Base-by-base conservation (phyloP, 2,113 vertebrate species). In the Clarias macrocephalus region DNA sequence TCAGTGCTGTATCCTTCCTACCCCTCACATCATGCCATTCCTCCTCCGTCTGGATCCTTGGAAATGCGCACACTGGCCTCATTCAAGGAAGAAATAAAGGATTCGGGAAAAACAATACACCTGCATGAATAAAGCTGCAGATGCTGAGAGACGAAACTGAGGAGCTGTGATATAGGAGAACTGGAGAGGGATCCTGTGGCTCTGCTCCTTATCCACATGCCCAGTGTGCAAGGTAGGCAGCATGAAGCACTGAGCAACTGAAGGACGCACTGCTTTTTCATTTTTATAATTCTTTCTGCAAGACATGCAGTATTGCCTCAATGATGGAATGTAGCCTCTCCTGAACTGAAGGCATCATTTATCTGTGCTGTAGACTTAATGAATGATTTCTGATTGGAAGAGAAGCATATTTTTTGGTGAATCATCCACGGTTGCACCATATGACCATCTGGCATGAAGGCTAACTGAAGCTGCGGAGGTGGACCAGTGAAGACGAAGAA, bases 1-100 rank as follows among this genome's bases (percentile, higher is more conserved):
- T 84, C 87, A 66, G 57, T 86, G 54, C 57, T 63, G 66, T 42
- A 79, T 79, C 84, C 54, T 4, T 68, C 60, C 60, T 56, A 19
- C 52, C 48, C 19, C 48, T 70, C 82, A 52, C 89, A 79, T 88
- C 76, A 86, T 62, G 83, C 62, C n/a, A 19, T 75, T 9, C 21
- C 56, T 75, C 21, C 75, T 42, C 33, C 28, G 65, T 57, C 65
- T 48, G 48, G 82, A 84, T 37, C 52, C 33, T 23, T 54, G 65
- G 65, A 70, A 23, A 28, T 80, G 56, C 77, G 28, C 28, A 59
- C 54, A 23, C n/a, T 80, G 54, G 54, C n/a, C 8, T 33, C 54
- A 59, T 33, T 79, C 76, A 19, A 30, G 54, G 54, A 57, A 11
- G n/a, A 79, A 30, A 57, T 57, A 21, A 57, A 3, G n/a, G 54